Base-by-base conservation (phyloP, 2,888 invertebrate species). In the Aspidiotus destructor region DNA sequence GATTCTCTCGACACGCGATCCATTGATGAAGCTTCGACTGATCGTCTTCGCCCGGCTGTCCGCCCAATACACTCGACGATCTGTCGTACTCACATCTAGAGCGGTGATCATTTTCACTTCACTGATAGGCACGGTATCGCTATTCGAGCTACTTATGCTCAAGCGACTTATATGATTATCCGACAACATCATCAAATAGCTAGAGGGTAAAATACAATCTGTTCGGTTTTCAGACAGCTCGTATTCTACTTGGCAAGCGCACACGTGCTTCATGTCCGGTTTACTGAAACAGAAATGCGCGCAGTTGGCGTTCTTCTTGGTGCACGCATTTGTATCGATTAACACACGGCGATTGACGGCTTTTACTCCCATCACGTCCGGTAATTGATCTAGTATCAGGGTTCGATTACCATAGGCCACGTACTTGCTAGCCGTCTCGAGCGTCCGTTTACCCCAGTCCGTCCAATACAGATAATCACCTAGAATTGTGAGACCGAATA, bases 401-500 rank as follows among this genome's bases (percentile, higher is more conserved):
- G 88, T 85, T 41, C 90, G 80, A 63, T 86, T 68, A 15, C 48
- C 41, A 76, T 88, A 85, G 11, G 69, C 71, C 28, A 54, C 70
- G 8, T 68, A 81, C 78, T 95, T 96, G 75, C 95, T 86, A 0
- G 92, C 92, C 44, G 93, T 80, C 75, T 96, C 93, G 68, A 98
- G 86, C 5, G 91, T 89, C 15, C 95, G 81, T 63, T 89, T 80
- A 76, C 94, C 93, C 92, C 95, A 96, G 77, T 97, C 97, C 0
- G 95, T 95, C 96, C 97, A 97, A 78, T 96, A 97, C 2, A 97
- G 79, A 76, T 87, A 88, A 74, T 92, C 88, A 64, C 90, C 94
- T 62, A 95, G 81, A 13, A 95, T 79, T 67, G 90, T 89, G 62
- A 96, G 82, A 0, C 92, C 93, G 75, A 92, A 94, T 9, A 89